Evolutionary conservation across 30 jellyfish, hydroid and myxozoan species (phyloP).

Genomic region (Hydractinia echinata): DNA sequence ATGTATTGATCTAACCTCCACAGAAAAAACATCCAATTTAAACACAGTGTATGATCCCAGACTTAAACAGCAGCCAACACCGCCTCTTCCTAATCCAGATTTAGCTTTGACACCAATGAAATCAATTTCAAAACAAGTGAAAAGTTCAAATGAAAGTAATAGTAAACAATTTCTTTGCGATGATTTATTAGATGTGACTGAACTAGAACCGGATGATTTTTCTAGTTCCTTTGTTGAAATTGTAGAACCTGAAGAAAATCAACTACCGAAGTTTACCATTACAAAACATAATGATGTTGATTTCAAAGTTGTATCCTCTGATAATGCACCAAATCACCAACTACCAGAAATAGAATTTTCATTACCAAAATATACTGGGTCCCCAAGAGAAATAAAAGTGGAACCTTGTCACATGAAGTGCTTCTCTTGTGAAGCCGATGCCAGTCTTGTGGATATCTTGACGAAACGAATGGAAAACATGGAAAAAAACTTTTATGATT

Average conservation of each 20-base stretch:
- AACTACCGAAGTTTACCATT: neutral
- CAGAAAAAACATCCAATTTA: no score
- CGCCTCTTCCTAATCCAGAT: conserved; percentile 7
- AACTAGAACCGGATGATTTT: conserved; percentile 13
- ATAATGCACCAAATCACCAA: no score
- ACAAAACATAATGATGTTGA: neutral
- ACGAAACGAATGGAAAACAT: neutral
- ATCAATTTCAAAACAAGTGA: neutral
- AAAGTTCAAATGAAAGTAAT: neutral
- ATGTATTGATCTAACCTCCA: no score
- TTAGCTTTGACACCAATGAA: conserved; percentile 14
- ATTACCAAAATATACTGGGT: no score
- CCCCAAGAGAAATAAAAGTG: no score
- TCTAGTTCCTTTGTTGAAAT: neutral
- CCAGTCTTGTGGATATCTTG: neutral
- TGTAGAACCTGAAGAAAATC: neutral
- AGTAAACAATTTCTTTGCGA: neutral
- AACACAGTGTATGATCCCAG: neutral
- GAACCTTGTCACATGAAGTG: no score
- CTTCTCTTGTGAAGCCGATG: no score
- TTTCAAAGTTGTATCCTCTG: neutral
- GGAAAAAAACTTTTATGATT: conserved; percentile 24
- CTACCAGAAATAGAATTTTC: no score
- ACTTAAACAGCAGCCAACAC: neutral
- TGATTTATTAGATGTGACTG: conserved; percentile 3